Percentiles rank a stretch among this genome's conserved stretches.
Conservation (phyloP, 1,140 invertebrate genomes). For the Pristionchus pacificus region DNA sequence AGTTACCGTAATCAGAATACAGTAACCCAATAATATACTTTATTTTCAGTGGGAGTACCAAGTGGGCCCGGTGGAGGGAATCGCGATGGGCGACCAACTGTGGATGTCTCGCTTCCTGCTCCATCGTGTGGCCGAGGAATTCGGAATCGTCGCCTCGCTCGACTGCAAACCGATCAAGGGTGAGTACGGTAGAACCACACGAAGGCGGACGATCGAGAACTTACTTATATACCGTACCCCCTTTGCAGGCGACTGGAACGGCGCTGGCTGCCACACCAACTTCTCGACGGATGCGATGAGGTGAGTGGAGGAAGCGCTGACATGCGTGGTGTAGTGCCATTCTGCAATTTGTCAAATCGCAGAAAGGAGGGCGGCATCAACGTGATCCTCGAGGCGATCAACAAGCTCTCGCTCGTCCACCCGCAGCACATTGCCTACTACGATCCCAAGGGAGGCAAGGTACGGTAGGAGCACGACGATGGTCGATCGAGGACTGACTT, state of each 20-base stretch:
- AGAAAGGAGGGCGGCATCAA: constrained; percentile 71
- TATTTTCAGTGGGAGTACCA: constrained; percentile 61
- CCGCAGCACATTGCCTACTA: constrained; percentile 81
- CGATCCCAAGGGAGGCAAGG: constrained; percentile 71
- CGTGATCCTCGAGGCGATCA: constrained; percentile 62
- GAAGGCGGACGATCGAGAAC: too few relatives aligned
- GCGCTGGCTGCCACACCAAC: constrained; percentile 81
- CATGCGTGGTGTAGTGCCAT: constrained; percentile 63
- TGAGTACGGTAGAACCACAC: too few relatives aligned
- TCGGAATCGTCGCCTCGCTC: constrained; percentile 75
- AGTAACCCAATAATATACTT: background rate
- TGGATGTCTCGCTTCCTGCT: constrained; percentile 82
- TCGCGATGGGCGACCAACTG: constrained; percentile 77
- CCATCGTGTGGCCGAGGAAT: constrained; percentile 80
- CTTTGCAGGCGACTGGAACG: constrained; percentile 72
- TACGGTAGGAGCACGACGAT: background rate
- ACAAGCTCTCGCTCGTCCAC: constrained; percentile 76
- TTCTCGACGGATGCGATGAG: constrained; percentile 85
- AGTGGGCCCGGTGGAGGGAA: constrained; percentile 68
- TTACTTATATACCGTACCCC: too few relatives aligned
- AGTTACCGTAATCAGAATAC: background rate
- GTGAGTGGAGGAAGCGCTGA: constrained; percentile 59
- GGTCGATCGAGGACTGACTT: too few relatives aligned
- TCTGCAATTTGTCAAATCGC: background rate
- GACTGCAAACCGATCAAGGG: constrained; percentile 75